Evolutionary conservation across 1,140 invertebrate species (phyloP), one percentile per base, ranked within the genome.

Genomic region (Lanistes nyassanus): DNA sequence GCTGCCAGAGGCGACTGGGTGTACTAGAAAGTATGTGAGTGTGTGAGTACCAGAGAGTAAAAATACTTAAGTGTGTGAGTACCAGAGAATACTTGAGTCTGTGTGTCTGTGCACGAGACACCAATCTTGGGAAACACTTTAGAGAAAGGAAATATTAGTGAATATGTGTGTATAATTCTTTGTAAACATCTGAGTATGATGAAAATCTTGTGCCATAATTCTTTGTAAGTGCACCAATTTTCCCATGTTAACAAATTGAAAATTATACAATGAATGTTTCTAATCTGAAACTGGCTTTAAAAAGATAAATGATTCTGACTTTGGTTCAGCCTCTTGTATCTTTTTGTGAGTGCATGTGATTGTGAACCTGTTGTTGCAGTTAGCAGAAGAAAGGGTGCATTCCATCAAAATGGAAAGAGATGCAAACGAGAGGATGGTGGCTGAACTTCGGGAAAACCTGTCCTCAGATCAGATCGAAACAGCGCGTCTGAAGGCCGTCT

Each of bases 391-490:
- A 0, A 92, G 92, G 7, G 85, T 94, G 23, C 94, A 95, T 78
- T 56, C 62, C 29, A 70, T 84, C 34, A 93, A 92, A 80, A 91
- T 92, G 0, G 95, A 96, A 82, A 92, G 93, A 55, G 92, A 93
- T 75, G 91, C 92, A 62, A 88, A 93, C 58, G 94, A 96, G 78
- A 89, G 92, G 31, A 93, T 95, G 80, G 86, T 95, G 69, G 90
- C 91, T 3, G 91, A 92, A 79, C 92, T 94, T 42, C 93, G 93
- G 82, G 93, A 94, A 83, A 89, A 92, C 74, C 89, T 92, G 34
- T 91, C 91, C 3, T 91, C 92, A 65, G 88, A 92, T 9, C 91
- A 93, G 81, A 91, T 95, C 72, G 95, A 97, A 89, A 92, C 96
- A 2, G 92, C 92, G 79, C 91, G 94, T 64, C 89, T 95, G 68